Conservation (phyloP, 2,797 vertebrate genomes). For the Malacoraja senta region DNA sequence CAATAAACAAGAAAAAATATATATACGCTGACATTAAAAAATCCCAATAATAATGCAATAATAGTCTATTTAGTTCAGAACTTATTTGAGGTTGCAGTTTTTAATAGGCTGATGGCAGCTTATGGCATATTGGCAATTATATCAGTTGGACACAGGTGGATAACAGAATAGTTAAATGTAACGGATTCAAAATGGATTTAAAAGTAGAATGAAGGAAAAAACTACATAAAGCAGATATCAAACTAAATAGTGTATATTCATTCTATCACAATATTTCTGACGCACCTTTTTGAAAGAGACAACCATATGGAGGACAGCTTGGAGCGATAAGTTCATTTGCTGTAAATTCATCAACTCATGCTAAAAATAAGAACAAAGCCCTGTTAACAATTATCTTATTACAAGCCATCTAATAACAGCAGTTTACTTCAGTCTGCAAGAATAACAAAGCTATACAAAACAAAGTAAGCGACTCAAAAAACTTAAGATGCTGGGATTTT, state of each 20-base stretch:
- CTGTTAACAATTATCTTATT: neutral
- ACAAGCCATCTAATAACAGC: neutral
- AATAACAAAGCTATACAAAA: neutral
- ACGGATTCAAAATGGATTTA: too few relatives aligned
- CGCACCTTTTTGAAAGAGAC: conserved; percentile 36
- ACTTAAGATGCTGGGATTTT: too few relatives aligned
- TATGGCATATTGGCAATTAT: neutral
- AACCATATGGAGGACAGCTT: conserved; percentile 38
- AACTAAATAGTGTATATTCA: neutral
- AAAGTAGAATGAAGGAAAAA: neutral
- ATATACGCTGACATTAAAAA: too few relatives aligned
- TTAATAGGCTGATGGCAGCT: too few relatives aligned
- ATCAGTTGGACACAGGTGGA: neutral
- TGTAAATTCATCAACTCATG: conserved; percentile 31
- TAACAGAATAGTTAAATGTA: neutral
- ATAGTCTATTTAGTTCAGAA: too few relatives aligned
- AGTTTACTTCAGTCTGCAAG: neutral
- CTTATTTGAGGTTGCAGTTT: too few relatives aligned
- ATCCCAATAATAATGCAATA: too few relatives aligned
- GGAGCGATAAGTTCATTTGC: conserved; percentile 31
- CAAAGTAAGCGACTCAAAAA: neutral
- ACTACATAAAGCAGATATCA: neutral
- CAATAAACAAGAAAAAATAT: too few relatives aligned
- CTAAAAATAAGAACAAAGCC: neutral
- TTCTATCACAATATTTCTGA: neutral